Percentiles rank a stretch among this genome's conserved stretches.
phyloP scores from a whole-genome alignment of 2,797 vertebrate genomes.

The Myripristis jacobus region DNA sequence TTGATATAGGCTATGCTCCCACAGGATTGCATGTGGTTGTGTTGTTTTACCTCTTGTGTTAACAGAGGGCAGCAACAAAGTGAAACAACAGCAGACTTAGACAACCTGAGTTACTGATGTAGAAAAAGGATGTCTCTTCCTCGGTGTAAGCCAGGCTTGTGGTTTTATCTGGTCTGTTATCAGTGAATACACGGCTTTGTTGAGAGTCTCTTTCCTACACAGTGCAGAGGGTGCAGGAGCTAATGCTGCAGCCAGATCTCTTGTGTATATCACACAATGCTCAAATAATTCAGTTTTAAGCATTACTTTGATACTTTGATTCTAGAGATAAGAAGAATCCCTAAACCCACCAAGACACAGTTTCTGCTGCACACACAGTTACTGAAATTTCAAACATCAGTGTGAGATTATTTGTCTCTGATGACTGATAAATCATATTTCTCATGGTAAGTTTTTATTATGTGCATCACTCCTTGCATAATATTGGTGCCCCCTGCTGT shows the following conservation, averaged over 20 bases:
- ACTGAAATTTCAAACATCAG: conserved; percentile 11
- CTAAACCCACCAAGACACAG: conserved; percentile 11
- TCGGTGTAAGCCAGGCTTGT: conserved; percentile 36
- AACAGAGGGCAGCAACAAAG: conserved; percentile 44
- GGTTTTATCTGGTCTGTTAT: conserved; percentile 37
- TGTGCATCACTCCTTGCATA: conserved; percentile 44
- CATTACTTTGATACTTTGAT: neutral
- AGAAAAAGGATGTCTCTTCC: conserved; percentile 51
- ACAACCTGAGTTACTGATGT: conserved; percentile 59
- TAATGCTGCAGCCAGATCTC: neutral
- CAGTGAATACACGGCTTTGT: conserved; percentile 32
- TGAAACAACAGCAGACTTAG: conserved; percentile 4
- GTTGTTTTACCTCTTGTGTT: conserved; percentile 66
- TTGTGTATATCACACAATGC: neutral
- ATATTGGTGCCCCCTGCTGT: conserved; percentile 81
- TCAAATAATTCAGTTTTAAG: neutral
- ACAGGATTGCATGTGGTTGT: conserved; percentile 59
- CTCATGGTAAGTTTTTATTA: conserved; percentile 25
- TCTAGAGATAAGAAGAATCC: conserved; percentile 6
- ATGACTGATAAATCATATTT: conserved; percentile 40
- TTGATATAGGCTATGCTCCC: conserved; percentile 69
- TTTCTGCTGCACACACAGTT: conserved; percentile 11
- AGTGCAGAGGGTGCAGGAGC: conserved; percentile 17
- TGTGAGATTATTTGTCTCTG: neutral
- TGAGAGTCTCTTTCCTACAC: conserved; percentile 15